Conservation (phyloP, 2,797 vertebrate genomes). For the Podarcis siculus region DNA sequence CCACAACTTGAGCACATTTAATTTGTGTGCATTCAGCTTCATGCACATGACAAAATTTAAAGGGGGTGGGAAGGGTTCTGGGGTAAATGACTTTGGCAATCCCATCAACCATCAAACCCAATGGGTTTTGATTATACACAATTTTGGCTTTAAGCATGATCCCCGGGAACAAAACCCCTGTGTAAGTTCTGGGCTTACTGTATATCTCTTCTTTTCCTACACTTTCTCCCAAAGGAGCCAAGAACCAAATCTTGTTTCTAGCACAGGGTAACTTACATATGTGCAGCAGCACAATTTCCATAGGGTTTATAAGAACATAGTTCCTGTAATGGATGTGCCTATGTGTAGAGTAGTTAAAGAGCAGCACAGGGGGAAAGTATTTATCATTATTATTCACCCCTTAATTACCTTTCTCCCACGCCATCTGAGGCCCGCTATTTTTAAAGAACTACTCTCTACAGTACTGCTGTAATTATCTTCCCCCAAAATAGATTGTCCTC, state of each 20-base stretch:
- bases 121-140: too few species aligned
- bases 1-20: too few species aligned
- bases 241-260: not conserved
- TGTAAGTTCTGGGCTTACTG: too few species aligned
- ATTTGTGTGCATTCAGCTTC: too few species aligned
- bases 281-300: constrained; percentile 18
- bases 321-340: constrained; percentile 45
- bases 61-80: too few species aligned
- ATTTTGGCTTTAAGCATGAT: too few species aligned
- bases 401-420: constrained; percentile 76
- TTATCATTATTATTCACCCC: constrained; percentile 72
- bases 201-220: too few species aligned
- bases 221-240: too few species aligned
- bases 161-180: too few species aligned
- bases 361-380: constrained; percentile 63
- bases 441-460: constrained; percentile 66
- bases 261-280: not conserved
- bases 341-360: constrained; percentile 61
- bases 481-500: constrained; percentile 69
- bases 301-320: constrained; percentile 45
- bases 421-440: constrained; percentile 78
- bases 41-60: rapidly evolving
- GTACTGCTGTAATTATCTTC: constrained; percentile 73
- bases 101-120: too few species aligned
- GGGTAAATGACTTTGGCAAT: too few species aligned